phyloP scores from a whole-genome alignment of 2,797 vertebrate genomes.

The Salarias fasciatus region DNA sequence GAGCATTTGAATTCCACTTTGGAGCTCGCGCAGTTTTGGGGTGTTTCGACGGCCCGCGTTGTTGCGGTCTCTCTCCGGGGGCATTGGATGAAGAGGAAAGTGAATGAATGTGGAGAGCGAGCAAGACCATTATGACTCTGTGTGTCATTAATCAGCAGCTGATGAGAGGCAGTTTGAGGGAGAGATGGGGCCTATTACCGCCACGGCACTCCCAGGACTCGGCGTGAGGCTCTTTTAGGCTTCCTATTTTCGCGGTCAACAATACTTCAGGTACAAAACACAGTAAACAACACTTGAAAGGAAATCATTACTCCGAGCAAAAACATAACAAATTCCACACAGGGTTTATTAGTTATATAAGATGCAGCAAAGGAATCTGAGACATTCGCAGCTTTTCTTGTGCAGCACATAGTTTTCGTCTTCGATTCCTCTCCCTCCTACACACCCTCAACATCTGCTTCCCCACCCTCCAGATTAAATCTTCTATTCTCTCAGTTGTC shows the following conservation, averaged over 20 bases:
- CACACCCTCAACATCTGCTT: conserved; percentile 32
- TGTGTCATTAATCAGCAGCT: conserved; percentile 77
- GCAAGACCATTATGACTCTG: conserved; percentile 64
- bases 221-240: conserved; percentile 37
- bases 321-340: conserved; percentile 19
- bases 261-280: conserved; percentile 56
- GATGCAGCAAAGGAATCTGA: conserved; percentile 23
- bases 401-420: conserved; percentile 16
- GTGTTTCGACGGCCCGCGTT: conserved; percentile 56
- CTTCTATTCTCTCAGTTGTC: conserved; percentile 57
- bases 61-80: conserved; percentile 67
- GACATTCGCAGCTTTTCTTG: conserved; percentile 28
- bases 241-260: conserved; percentile 60
- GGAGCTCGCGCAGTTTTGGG: conserved; percentile 39
- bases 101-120: conserved; percentile 64
- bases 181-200: conserved; percentile 68
- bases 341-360: conserved; percentile 29
- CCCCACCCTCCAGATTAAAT: conserved; percentile 53
- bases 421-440: conserved; percentile 26
- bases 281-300: conserved; percentile 55
- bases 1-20: conserved; percentile 65
- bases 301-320: conserved; percentile 42
- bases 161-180: conserved; percentile 72
- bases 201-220: conserved; percentile 63
- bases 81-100: conserved; percentile 57